phyloP scores from a whole-genome alignment of 2,888 invertebrate genomes.

The Blera fallax region DNA sequence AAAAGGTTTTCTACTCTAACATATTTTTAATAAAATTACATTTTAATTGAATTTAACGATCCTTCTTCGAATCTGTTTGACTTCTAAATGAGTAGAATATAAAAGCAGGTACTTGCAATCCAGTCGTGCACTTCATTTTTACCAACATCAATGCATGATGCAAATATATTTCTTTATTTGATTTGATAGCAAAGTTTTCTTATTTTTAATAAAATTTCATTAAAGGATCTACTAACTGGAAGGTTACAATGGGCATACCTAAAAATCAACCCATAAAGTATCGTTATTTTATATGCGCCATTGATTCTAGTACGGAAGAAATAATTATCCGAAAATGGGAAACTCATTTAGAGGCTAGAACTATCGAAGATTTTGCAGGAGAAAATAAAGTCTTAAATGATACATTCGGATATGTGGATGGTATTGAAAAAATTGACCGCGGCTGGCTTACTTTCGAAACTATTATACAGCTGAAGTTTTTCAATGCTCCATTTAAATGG shows the following conservation, averaged over 20 bases:
- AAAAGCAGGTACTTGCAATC: too few relatives aligned
- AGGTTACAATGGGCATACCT: conserved; percentile 85
- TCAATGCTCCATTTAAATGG: conserved; percentile 89
- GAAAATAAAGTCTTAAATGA: conserved; percentile 80
- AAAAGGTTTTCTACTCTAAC: too few relatives aligned
- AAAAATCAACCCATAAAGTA: conserved; percentile 86
- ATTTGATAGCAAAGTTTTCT: neutral
- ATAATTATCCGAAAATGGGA: conserved; percentile 91
- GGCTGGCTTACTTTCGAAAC: conserved; percentile 94
- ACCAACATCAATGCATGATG: too few relatives aligned
- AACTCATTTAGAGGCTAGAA: conserved; percentile 87
- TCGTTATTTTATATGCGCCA: conserved; percentile 89
- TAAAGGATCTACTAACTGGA: conserved; percentile 84
- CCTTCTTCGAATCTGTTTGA: too few relatives aligned
- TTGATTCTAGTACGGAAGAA: conserved; percentile 83
- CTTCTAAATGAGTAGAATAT: too few relatives aligned
- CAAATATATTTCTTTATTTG: too few relatives aligned
- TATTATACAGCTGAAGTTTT: conserved; percentile 92
- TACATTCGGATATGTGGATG: conserved; percentile 86
- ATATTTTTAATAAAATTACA: too few relatives aligned
- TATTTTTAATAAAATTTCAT: conserved; percentile 3
- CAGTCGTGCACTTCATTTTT: too few relatives aligned
- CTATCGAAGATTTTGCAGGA: conserved; percentile 82
- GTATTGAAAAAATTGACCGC: conserved; percentile 85
- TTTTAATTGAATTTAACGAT: too few relatives aligned